phyloP scores from a whole-genome alignment of 2,113 vertebrate genomes.

The Beaufortia kweichowensis region DNA sequence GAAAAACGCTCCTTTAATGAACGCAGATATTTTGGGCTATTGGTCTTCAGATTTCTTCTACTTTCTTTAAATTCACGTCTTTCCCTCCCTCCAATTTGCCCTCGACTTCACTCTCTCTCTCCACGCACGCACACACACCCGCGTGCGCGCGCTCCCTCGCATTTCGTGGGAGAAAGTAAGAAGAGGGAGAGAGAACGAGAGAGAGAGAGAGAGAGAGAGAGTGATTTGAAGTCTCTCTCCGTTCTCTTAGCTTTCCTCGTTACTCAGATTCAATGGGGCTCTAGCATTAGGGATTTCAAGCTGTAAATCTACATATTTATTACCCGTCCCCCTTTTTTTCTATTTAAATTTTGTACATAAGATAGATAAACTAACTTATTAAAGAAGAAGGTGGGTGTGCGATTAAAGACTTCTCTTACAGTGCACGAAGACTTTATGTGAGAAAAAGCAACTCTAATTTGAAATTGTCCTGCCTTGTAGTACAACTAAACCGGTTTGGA shows the following conservation, averaged over 20 bases:
- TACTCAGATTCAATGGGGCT: constrained; percentile 75
- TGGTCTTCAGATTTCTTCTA: neutral
- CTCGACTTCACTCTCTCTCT: constrained; percentile 44
- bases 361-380: constrained; percentile 49
- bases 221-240: constrained; percentile 72
- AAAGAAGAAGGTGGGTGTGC: constrained; percentile 58
- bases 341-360: constrained; percentile 64
- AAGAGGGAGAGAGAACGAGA: constrained; percentile 69
- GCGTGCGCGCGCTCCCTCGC: constrained; percentile 57
- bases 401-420: constrained; percentile 63
- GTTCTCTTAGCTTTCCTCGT: constrained; percentile 73
- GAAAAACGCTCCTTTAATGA: constrained; percentile 2
- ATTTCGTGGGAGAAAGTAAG: constrained; percentile 71
- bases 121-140: constrained; percentile 47
- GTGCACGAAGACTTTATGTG: constrained; percentile 68
- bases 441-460: constrained; percentile 60
- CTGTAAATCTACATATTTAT: constrained; percentile 68
- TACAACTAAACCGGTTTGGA: constrained; percentile 54
- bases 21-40: constrained; percentile 4
- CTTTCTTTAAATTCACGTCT: constrained; percentile 49
- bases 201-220: constrained; percentile 72
- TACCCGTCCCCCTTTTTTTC: constrained; percentile 58
- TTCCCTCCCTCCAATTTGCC: constrained; percentile 47
- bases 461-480: constrained; percentile 60
- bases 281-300: constrained; percentile 67